These are phyloP conservation scores for Limnephilus rhombicus DNA, from an alignment of 2,888 invertebrate species.

Conservation along the genomic window DNA sequence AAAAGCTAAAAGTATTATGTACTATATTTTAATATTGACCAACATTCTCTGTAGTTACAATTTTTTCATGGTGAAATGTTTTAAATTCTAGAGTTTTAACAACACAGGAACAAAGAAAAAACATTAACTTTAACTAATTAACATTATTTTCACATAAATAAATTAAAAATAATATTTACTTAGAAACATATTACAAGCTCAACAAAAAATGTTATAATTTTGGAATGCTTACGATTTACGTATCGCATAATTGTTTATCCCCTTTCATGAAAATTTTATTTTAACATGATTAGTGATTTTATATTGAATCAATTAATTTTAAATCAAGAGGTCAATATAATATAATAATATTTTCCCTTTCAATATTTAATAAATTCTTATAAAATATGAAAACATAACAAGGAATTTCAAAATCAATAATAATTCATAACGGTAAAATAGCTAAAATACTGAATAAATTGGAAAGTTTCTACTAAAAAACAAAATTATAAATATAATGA, in stretches of 20 bases:
- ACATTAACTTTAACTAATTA: too few species aligned
- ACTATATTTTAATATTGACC: neutral
- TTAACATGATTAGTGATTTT: neutral
- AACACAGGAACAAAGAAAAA: neutral
- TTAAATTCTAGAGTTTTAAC: neutral
- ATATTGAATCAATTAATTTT: neutral
- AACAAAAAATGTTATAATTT: neutral
- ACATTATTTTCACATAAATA: too few species aligned
- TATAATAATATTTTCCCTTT: neutral
- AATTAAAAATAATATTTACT: neutral
- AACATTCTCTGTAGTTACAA: neutral
- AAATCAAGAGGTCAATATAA: neutral
- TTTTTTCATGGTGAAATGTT: neutral
- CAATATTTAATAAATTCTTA: neutral
- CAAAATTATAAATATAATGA: neutral
- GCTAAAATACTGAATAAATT: constrained; percentile 25
- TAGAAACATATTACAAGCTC: neutral
- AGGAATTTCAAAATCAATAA: constrained; percentile 4
- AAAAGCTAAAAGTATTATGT: neutral
- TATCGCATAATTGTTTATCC: neutral
- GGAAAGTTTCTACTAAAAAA: neutral
- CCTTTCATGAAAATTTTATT: neutral
- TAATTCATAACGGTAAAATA: neutral
- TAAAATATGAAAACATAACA: neutral
- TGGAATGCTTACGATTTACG: constrained; percentile 1